A percentile compares a stretch with the other conserved stretches of the same genome.
Conservation (phyloP, 2,888 invertebrate species). For the Sinelater perroti region DNA sequence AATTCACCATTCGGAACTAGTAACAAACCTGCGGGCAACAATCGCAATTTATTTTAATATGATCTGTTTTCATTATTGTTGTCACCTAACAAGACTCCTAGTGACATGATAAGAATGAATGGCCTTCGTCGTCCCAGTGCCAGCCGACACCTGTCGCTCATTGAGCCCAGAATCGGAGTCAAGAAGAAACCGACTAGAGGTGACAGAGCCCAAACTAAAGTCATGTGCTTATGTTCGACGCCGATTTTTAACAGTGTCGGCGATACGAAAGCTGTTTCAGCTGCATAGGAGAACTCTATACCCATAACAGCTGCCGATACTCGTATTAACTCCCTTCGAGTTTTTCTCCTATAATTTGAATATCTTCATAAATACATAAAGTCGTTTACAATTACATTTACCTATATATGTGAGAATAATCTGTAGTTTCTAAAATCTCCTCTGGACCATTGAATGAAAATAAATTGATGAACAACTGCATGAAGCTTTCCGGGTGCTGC, state of each 20-base stretch:
- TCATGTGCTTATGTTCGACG: conserved; percentile 92
- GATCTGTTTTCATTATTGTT: too few species aligned
- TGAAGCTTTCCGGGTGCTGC: conserved; percentile 65
- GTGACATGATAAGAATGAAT: conserved; percentile 87
- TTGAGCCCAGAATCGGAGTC: conserved; percentile 89
- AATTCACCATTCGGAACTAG: conserved; percentile 92
- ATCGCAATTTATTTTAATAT: background rate
- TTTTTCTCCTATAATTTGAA: conserved; percentile 86
- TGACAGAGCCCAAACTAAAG: conserved; percentile 93
- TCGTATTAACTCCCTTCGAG: conserved; percentile 80
- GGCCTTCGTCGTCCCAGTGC: conserved; percentile 87
- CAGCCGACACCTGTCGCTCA: conserved; percentile 88
- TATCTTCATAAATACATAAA: too few species aligned
- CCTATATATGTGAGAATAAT: conserved; percentile 75
- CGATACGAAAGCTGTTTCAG: conserved; percentile 96
- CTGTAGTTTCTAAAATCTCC: conserved; percentile 59
- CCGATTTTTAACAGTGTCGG: conserved; percentile 93
- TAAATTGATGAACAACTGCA: conserved; percentile 58
- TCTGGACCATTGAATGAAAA: conserved; percentile 51
- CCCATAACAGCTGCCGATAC: conserved; percentile 97
- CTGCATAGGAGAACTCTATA: conserved; percentile 96
- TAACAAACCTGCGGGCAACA: conserved; percentile 71
- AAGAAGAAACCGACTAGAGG: conserved; percentile 94
- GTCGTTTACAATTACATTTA: conserved; percentile 51
- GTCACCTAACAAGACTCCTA: conserved; percentile 88